These are phyloP conservation scores for Antennarius maculatus DNA, from an alignment of 2,797 vertebrate genomes.

Conservation along the genomic window DNA sequence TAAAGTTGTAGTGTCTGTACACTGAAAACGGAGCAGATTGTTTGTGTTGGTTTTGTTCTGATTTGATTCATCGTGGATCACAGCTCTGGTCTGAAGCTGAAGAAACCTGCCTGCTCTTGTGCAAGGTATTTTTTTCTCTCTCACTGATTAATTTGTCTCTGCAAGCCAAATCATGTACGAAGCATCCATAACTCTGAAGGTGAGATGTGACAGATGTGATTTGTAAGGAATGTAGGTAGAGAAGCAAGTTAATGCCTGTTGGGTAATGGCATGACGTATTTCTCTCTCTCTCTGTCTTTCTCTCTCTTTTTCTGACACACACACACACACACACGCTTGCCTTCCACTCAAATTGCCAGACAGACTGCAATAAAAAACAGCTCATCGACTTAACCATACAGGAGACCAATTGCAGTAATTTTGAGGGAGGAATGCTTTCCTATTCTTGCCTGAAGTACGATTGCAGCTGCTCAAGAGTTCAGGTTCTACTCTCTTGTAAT, in stretches of 20 bases:
- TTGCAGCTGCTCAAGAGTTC: too few species aligned
- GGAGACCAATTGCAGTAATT: too few species aligned
- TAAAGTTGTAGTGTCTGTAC: background rate
- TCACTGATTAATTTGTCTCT: conserved; percentile 8
- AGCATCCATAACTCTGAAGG: background rate
- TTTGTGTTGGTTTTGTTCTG: background rate
- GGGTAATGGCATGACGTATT: conserved; percentile 39
- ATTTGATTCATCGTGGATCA: background rate
- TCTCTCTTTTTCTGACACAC: background rate
- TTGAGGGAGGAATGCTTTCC: too few species aligned
- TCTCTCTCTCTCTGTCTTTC: conserved; percentile 10
- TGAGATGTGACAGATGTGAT: conserved; percentile 27
- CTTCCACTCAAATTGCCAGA: conserved; percentile 31
- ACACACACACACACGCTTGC: conserved; percentile 1
- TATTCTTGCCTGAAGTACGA: too few species aligned
- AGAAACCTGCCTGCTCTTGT: conserved; percentile 33
- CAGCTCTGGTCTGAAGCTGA: background rate
- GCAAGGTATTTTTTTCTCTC: background rate
- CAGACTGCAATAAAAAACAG: conserved; percentile 24
- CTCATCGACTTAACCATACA: conserved; percentile 18
- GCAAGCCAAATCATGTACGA: conserved; percentile 25
- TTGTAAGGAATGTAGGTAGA: conserved; percentile 49
- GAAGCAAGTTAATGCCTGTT: conserved; percentile 63
- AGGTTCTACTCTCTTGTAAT: too few species aligned
- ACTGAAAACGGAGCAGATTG: background rate